Conservation (phyloP, 2,888 invertebrate genomes). For the Caenorhabditis imperialis region DNA sequence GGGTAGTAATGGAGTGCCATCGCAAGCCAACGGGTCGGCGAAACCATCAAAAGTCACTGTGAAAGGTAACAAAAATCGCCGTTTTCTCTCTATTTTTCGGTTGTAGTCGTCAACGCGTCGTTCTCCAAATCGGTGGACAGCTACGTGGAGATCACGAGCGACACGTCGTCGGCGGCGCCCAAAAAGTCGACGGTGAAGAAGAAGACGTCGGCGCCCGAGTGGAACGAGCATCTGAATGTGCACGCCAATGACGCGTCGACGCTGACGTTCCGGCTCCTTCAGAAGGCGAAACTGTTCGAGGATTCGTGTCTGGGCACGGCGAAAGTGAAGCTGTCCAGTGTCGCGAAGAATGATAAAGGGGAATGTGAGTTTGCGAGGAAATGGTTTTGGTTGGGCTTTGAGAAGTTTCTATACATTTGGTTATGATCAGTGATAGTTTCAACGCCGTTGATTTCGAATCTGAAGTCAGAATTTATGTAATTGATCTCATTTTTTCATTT, state of each 20-base stretch:
- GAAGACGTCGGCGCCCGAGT: slow-evolving; percentile 73
- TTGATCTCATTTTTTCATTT: too few relatives aligned
- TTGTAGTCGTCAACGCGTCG: slow-evolving; percentile 72
- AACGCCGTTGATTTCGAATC: too few relatives aligned
- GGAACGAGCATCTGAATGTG: slow-evolving; percentile 74
- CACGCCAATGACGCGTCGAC: slow-evolving; percentile 68
- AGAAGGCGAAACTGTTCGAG: slow-evolving; percentile 76
- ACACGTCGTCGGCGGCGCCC: slow-evolving; percentile 58
- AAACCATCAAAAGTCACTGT: slow-evolving; percentile 52
- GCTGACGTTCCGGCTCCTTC: slow-evolving; percentile 67
- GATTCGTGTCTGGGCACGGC: slow-evolving; percentile 72
- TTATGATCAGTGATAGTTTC: too few relatives aligned
- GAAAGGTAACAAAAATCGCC: slow-evolving; percentile 42
- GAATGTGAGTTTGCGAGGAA: slow-evolving; percentile 66
- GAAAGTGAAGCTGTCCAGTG: slow-evolving; percentile 70
- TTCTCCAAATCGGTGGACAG: slow-evolving; percentile 70
- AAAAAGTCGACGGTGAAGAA: slow-evolving; percentile 75
- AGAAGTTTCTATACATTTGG: too few relatives aligned
- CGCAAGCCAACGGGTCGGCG: slow-evolving; percentile 39
- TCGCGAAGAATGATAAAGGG: slow-evolving; percentile 74
- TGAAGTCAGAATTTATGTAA: too few relatives aligned
- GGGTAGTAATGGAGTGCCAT: slow-evolving; percentile 40
- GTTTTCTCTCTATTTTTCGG: too few relatives aligned
- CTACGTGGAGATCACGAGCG: slow-evolving; percentile 75
- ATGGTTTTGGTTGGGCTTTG: not conserved